Conservation (phyloP, 2,113 vertebrate genomes). For the Pachycephala philippinensis region DNA sequence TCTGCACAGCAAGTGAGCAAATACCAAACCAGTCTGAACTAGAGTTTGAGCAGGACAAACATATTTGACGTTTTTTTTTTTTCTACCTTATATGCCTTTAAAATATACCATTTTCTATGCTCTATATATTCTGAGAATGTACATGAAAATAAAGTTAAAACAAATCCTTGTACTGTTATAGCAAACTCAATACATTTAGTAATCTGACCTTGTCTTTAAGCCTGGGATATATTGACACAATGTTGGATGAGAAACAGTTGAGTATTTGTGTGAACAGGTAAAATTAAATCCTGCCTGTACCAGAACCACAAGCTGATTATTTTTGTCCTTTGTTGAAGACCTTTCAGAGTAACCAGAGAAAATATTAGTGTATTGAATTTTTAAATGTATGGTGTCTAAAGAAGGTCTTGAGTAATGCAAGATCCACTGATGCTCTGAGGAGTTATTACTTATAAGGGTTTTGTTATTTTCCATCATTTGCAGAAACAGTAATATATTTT, state of each 20-base stretch:
- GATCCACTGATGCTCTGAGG: background rate
- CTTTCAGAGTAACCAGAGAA: background rate
- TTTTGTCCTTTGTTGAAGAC: slow-evolving; percentile 22
- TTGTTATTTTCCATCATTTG: background rate
- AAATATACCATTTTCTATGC: slow-evolving; percentile 52
- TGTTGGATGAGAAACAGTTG: slow-evolving; percentile 9
- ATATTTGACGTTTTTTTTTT: background rate
- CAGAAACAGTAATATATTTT: background rate
- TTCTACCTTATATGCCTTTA: slow-evolving; percentile 37
- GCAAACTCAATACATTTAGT: background rate
- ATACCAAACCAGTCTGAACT: background rate
- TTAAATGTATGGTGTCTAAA: background rate
- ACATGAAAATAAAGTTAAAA: slow-evolving; percentile 67
- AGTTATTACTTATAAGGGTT: background rate
- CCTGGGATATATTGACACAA: background rate
- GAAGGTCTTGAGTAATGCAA: background rate
- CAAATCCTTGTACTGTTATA: slow-evolving; percentile 1
- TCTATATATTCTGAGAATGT: slow-evolving; percentile 65
- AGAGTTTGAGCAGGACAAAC: background rate
- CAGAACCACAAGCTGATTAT: slow-evolving; percentile 23
- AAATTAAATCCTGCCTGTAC: slow-evolving; percentile 13
- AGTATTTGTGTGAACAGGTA: background rate
- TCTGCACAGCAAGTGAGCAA: background rate
- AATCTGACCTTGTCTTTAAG: background rate
- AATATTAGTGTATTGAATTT: background rate